Base-by-base conservation (phyloP, 1,140 invertebrate genomes). In the Drosophila insularis region DNA sequence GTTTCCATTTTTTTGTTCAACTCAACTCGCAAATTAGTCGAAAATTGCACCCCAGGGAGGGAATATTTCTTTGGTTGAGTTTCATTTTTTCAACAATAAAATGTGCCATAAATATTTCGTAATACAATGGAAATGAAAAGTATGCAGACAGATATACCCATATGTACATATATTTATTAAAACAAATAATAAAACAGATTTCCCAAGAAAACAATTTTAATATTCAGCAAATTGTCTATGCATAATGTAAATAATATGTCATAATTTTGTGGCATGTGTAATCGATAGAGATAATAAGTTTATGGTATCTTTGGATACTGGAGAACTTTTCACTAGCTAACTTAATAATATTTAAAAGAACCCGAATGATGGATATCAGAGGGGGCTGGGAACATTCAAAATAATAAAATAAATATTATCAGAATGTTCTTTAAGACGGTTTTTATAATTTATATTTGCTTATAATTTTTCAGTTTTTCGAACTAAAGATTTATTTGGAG, bases 41-140 rank as follows among this genome's bases (percentile, higher is more conserved):
- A 69, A 87, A 86, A 86, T 79, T 75, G 63, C 65, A 55, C 65
- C 66, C 53, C 55, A 78, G 72, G 67, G 74, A 81, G 79, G 17
- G 5, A 50, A 21, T 46, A 27, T 50, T 50, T 50, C 8, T 71
- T 31, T 58, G 23, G 3, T 58, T 19, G 8, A 11, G 32, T 32
- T 43, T 74, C 21, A 68, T 65, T 75, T 37, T 17, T 1, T 1
- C 11, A 70, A 69, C 43, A 50, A 13, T 68, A 31, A 50, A 50
- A 50, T 50, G 43, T 50, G 43, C 17, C 43, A 50, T 50, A 50
- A 50, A 50, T 50, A 50, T 50, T 50, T 50, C 43, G 43, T 50
- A 50, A 50, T 50, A 50, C 43, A 50, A 21, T 50, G 3, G 43
- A n/a, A 2, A 50, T 50, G 17, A 50, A 21, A 50, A 50, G 43